These are phyloP conservation scores for Synchiropus splendidus DNA, from an alignment of 2,113 vertebrate species.

Conservation along the genomic window DNA sequence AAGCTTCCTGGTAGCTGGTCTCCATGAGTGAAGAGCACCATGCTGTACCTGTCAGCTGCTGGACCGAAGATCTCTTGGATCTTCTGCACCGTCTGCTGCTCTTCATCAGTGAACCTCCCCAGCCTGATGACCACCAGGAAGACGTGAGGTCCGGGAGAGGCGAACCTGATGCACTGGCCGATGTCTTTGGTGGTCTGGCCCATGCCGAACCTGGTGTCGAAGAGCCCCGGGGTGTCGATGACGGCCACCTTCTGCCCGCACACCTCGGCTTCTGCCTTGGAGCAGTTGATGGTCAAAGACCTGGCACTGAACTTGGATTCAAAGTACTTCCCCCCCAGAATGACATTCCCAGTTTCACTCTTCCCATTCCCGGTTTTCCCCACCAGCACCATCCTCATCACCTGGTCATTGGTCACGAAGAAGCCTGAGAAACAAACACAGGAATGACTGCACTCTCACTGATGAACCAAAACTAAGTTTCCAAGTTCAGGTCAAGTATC, in stretches of 20 bases:
- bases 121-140: conserved; percentile 50
- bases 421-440: no score
- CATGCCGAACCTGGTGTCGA: neutral
- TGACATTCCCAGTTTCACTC: no score
- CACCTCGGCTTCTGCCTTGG: neutral
- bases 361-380: conserved; percentile 16
- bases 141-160: conserved; percentile 39
- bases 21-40: conserved; percentile 41
- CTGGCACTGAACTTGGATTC: conserved; percentile 36
- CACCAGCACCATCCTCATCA: conserved; percentile 31
- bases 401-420: neutral
- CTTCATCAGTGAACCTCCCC: conserved; percentile 45
- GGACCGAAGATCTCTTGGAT: conserved; percentile 45
- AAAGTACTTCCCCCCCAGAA: no score
- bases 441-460: no score
- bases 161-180: conserved; percentile 16
- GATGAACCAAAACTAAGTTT: no score
- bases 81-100: conserved; percentile 23
- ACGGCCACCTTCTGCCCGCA: neutral
- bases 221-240: conserved; percentile 2
- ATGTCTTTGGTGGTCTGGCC: no score
- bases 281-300: conserved; percentile 47
- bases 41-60: conserved; percentile 23
- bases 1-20: conserved; percentile 21
- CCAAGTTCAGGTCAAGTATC: no score